Evolutionary conservation across 2,113 vertebrate genomes (phyloP).

Genomic region (Istiophorus platypterus): DNA sequence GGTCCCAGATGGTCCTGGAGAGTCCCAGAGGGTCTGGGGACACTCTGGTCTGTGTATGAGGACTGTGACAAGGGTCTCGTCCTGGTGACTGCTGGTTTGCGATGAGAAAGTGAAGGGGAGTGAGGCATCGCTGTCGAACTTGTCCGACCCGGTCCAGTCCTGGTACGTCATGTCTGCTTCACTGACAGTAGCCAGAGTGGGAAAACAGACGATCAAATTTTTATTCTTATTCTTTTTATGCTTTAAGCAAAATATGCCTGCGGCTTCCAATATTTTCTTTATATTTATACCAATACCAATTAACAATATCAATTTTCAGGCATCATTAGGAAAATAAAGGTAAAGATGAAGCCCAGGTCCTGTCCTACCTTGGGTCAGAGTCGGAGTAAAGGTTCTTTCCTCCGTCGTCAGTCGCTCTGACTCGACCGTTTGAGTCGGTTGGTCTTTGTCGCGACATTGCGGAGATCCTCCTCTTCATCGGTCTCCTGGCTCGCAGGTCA

Average conservation of each 20-base stretch:
- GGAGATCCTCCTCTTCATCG: conserved; percentile 22
- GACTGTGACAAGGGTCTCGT: neutral
- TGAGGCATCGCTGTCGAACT: conserved; percentile 29
- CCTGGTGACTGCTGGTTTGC: neutral
- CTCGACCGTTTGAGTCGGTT: fast-evolving
- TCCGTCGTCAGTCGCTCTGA: neutral
- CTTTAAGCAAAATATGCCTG: neutral
- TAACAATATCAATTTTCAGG: neutral
- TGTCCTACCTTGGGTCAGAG: conserved; percentile 51
- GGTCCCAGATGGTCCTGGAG: neutral
- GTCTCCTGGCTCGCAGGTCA: fast-evolving
- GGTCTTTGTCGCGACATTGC: neutral
- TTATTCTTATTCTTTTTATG: too few species aligned
- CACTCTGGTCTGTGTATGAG: neutral
- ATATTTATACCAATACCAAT: neutral
- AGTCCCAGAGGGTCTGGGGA: neutral
- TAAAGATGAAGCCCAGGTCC: neutral
- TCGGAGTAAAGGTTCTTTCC: neutral
- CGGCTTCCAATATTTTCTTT: neutral
- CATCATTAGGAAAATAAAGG: too few species aligned
- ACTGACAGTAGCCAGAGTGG: conserved; percentile 37
- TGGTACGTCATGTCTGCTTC: conserved; percentile 53
- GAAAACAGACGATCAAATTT: conserved; percentile 28
- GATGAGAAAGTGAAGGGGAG: neutral
- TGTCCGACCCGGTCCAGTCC: neutral